Conservation (phyloP, 2,888 invertebrate genomes). For the Galerucella calmariensis region DNA sequence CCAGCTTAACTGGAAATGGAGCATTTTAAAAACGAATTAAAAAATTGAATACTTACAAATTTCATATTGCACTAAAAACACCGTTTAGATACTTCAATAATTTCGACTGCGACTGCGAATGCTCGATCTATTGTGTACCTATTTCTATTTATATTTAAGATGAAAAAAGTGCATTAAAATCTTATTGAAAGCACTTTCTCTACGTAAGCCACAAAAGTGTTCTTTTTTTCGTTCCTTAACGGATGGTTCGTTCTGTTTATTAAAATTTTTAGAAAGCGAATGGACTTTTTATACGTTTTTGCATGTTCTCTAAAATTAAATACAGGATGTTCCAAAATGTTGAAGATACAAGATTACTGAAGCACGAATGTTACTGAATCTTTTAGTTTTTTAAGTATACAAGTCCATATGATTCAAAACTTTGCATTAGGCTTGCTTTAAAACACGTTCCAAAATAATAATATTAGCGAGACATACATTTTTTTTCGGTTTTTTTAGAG, state of each 20-base stretch:
- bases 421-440: no score
- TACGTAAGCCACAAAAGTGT: conserved; percentile 23
- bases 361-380: no score
- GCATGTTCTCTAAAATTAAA: background rate
- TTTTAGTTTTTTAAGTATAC: no score
- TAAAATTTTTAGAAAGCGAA: conserved; percentile 18
- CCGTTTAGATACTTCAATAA: background rate
- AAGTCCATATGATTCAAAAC: no score
- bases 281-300: background rate
- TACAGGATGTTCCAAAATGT: background rate
- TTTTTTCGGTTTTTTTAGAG: no score
- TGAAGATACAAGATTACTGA: background rate
- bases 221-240: conserved; percentile 19
- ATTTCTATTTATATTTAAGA: conserved; percentile 26
- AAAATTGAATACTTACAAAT: conserved; percentile 41
- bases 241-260: conserved; percentile 23
- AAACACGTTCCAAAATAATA: no score
- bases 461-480: no score
- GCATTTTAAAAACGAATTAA: background rate
- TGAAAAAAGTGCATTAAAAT: conserved; percentile 22
- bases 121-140: background rate
- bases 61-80: conserved; percentile 37
- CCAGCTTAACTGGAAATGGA: background rate
- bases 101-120: conserved; percentile 10
- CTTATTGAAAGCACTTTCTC: conserved; percentile 21